These are phyloP conservation scores for Crossaster papposus DNA, from an alignment of 53 echinoderm and acorn worm species.

Conservation along the genomic window DNA sequence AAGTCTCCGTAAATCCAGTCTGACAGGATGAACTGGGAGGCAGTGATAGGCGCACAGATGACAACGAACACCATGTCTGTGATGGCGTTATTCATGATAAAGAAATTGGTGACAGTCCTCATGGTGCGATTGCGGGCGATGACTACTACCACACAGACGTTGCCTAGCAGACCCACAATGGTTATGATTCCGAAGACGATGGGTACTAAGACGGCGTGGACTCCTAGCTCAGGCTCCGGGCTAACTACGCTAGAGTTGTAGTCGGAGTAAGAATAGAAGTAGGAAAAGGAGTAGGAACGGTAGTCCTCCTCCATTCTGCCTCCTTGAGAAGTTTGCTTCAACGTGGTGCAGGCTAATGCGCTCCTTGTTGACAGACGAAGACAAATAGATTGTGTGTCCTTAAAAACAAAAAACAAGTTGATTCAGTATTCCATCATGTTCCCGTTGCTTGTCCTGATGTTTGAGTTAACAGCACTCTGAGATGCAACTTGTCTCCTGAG, in stretches of 20 bases:
- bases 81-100: slow-evolving; percentile 97
- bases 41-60: slow-evolving; percentile 90
- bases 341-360: neutral
- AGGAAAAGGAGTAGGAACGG: slow-evolving; percentile 3
- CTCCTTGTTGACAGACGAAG: neutral
- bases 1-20: slow-evolving; percentile 95
- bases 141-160: slow-evolving; percentile 78
- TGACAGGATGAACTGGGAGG: slow-evolving; percentile 70
- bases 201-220: slow-evolving; percentile 63
- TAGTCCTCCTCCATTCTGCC: neutral
- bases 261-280: slow-evolving; percentile 4
- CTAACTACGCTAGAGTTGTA: slow-evolving; percentile 1
- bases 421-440: slow-evolving; percentile 16
- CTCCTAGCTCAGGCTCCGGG: slow-evolving; percentile 1
- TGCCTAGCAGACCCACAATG: slow-evolving; percentile 84
- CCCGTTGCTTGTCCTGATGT: neutral
- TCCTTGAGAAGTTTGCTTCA: neutral
- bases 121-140: slow-evolving; percentile 80
- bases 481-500: neutral
- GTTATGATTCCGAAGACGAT: slow-evolving; percentile 88
- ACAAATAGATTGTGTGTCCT: too few species aligned
- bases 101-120: slow-evolving; percentile 94
- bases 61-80: slow-evolving; percentile 92
- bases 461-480: neutral
- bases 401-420: neutral